These are phyloP conservation scores for Grantiella picta DNA, from an alignment of 2,113 vertebrate genomes.

Conservation along the genomic window DNA sequence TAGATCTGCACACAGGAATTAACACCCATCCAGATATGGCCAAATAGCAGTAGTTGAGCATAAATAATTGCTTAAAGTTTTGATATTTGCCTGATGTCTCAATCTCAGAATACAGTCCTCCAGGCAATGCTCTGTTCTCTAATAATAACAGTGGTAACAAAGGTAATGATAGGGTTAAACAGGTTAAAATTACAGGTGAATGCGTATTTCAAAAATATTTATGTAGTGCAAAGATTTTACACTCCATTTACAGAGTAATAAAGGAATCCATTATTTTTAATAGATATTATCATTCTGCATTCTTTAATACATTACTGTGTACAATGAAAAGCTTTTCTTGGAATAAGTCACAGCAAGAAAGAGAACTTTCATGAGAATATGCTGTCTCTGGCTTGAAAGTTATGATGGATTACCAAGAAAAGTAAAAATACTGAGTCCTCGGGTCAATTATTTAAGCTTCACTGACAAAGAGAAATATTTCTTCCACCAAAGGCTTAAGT, in stretches of 20 bases:
- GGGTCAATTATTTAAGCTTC: conserved; percentile 47
- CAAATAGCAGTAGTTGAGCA: background rate
- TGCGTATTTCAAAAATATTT: background rate
- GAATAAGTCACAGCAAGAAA: conserved; percentile 25
- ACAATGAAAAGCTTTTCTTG: conserved; percentile 30
- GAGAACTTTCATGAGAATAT: conserved; percentile 22
- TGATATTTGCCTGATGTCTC: background rate
- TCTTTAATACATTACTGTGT: background rate
- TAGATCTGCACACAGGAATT: background rate
- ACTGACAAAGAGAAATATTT: background rate
- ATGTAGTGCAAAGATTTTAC: background rate
- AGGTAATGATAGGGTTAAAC: background rate
- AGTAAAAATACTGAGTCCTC: background rate
- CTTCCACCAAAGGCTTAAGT: background rate
- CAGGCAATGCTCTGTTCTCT: background rate
- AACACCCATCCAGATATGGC: background rate
- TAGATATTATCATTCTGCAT: background rate
- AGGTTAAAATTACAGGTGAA: background rate
- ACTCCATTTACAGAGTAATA: background rate
- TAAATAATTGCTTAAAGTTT: background rate
- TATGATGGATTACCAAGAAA: background rate
- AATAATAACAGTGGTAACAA: background rate
- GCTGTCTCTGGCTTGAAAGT: background rate
- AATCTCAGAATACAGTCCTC: background rate
- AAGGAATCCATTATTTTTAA: background rate